Base-by-base conservation (phyloP, 2,888 invertebrate genomes). In the Pollenia griseotomentosa region DNA sequence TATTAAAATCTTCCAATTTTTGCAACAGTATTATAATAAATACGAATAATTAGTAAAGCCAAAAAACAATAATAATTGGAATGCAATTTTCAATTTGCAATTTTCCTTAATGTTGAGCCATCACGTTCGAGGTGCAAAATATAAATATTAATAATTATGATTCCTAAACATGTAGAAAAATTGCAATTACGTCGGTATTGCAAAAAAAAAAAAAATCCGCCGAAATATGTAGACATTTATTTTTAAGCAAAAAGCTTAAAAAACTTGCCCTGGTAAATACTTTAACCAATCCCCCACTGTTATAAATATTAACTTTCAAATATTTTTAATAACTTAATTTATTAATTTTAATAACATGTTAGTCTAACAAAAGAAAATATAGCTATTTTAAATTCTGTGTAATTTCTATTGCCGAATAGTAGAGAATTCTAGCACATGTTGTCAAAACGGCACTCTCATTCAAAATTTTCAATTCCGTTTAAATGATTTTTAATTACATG, bases 401-500 rank as follows among this genome's bases (percentile, higher is more conserved):
- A 57, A 42, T 59, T 40, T 68, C 42, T 40, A 9, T 16, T n/a
- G 53, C 0, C 51, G 6, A 59, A 51, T 19, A 16, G 12, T 16
- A 74, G 79, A 10, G 83, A 83, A 83, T 16, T 83, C 40, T 57
- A 14, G 19, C 84, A 84, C 51, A 23, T 84, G 84, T 42, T 74
- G 8, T 57, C 7, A 16, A 53, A 77, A 55, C 11, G 33, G 65
- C 40, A 48, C 59, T 61, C 4, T 42, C 33, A 1, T 48, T 42
- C 14, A 16, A 44, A 44, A 65, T 44, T 33, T 10, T 16, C 40
- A 48, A 46, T 57, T 33, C 12, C 8, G 19, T 59, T 57, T 73
- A 83, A 83, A 73, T 51, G 57, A 19, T 68, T 79, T 79, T 84
- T 84, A 84, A 84, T 84, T 79, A 68, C n/a, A 61, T 9, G 53